Evolutionary conservation across 2,888 invertebrate species (phyloP), one percentile per base, ranked within the genome.

Genomic region (Fissipunctia ypsillon): DNA sequence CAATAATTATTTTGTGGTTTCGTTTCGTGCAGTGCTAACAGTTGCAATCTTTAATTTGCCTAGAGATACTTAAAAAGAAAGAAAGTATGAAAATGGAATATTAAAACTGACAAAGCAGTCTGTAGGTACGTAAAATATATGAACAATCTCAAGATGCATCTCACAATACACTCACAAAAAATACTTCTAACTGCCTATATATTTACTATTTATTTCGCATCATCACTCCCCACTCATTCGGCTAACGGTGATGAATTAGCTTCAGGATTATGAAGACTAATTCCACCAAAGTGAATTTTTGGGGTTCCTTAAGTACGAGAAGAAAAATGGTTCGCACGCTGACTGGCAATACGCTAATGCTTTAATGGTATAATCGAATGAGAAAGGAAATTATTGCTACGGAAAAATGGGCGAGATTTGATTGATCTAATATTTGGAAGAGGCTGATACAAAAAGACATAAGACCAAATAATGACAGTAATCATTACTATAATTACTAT

Each of bases 201-300:
- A 72, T 73, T 80, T 70, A 61, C 80, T 83, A 88, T 83, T 90
- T 89, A 92, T 92, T 90, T 87, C 88, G 91, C 92, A 67, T 89
- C 86, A 90, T 91, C 92, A 91, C 91, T 91, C 92, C 90, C 89
- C 79, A 86, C 75, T 84, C 86, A 89, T 89, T 87, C 88, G 74
- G 52, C 73, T 78, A 84, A 84, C 84, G 64, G 81, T 91, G 92
- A 94, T 94, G 91, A 94, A 95, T 95, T 95, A 94, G 92, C 90
- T 86, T 78, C 87, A 77, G 90, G 92, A 91, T 93, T 93, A 94
- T 92, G 91, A 91, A 84, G 87, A 80, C 91, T 91, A 91, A 91
- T 91, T 91, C 91, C 80, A 80, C 89, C 91, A 91, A 93, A 94
- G 94, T 94, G 94, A 94, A 94, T 94, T 93, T 91, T 91, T 89